Percentiles rank a stretch among this genome's conserved stretches.
Conservation (phyloP, 2,797 vertebrate genomes). For the Amblyopsis hoosieri region DNA sequence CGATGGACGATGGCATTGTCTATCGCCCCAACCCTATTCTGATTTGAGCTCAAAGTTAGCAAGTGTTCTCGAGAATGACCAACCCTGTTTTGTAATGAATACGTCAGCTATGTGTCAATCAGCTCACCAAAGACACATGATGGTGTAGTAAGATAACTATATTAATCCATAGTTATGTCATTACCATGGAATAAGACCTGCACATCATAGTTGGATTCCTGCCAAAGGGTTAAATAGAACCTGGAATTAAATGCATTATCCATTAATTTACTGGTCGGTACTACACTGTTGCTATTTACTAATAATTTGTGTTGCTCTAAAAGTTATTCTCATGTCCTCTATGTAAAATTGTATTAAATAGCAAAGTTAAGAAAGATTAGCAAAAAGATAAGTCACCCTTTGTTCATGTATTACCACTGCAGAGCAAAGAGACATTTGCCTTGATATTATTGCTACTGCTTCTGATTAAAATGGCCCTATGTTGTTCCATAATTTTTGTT, state of each 20-base stretch:
- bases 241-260: conserved; percentile 12
- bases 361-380: too few species aligned
- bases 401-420: too few species aligned
- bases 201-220: not conserved
- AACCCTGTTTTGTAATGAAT: not conserved
- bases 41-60: too few species aligned
- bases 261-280: conserved; percentile 45
- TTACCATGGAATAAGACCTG: not conserved
- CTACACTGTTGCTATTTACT: conserved; percentile 17
- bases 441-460: not conserved
- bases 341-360: not conserved
- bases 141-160: not conserved
- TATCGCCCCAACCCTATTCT: too few species aligned
- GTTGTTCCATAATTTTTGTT: not conserved
- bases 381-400: too few species aligned
- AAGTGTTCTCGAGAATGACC: too few species aligned
- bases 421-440: not conserved
- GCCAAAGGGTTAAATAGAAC: conserved; percentile 15
- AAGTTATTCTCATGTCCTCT: not conserved
- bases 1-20: too few species aligned
- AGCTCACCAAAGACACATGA: not conserved
- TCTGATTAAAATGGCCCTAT: not conserved
- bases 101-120: not conserved
- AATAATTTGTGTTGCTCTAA: conserved; percentile 12
- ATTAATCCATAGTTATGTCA: not conserved